Base-by-base conservation (phyloP, 2,888 invertebrate species). In the Conchocele bisecta region DNA sequence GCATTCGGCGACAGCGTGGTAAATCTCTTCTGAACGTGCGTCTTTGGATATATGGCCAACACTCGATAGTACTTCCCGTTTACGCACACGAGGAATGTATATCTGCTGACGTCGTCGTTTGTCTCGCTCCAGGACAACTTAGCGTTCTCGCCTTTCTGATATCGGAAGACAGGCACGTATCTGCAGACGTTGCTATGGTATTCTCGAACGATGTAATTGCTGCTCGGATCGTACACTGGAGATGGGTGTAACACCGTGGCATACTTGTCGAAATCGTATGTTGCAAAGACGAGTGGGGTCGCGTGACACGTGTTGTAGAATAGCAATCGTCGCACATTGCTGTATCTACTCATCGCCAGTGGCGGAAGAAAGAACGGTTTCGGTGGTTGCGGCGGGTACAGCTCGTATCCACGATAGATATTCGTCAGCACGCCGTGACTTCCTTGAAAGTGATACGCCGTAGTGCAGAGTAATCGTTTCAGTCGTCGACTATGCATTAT, bases 261-360 rank as follows among this genome's bases (percentile, higher is more conserved):
- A n/a, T 24, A 20, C n/a, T 28, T 15, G 9, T 26, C 6, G 9
- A 44, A 58, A 28, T 44, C 31, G 31, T 44, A 58, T 2, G 17
- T 42, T 15, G 7, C 29, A 31, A 44, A 58, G 13, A 29, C 29
- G 17, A 42, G 4, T 29, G 58, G 58, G 17, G 33, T 20, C 6
- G 37, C n/a, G 42, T 44, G 44, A 15, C n/a, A 28, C 5, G 28
- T 17, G 44, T 58, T 58, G n/a, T 31, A 26, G 17, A 58, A 58
- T 24, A 58, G 9, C 9, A 58, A 20, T 37, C 33, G n/a, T 17
- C 24, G 17, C 24, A 11, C 41, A 26, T 22, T 56, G 13, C 33
- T 39, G 26, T 61, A 61, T 22, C 33, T n/a, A 6, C 7, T 17
- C n/a, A 51, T 6, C 24, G 39, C 17, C 37, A 50, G 26, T 22